These are phyloP conservation scores for Terrapene triunguis DNA, from an alignment of 2,113 vertebrate genomes.

Conservation along the genomic window DNA sequence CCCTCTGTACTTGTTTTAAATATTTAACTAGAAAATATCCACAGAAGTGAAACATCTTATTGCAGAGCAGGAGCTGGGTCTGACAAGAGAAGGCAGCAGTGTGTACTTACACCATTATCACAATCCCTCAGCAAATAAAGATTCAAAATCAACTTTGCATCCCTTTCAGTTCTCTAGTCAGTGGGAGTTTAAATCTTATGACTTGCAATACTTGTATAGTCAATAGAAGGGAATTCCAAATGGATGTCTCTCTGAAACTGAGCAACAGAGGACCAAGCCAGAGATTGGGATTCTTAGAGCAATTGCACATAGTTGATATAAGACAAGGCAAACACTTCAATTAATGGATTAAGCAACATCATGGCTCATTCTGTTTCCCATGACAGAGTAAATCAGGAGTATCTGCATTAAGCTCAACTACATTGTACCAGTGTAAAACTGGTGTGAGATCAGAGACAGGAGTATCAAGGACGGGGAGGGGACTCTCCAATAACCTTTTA, in stretches of 20 bases:
- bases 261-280: neutral
- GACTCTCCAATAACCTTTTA: neutral
- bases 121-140: neutral
- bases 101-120: neutral
- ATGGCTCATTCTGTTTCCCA: neutral
- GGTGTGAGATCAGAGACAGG: neutral
- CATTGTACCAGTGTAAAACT: neutral
- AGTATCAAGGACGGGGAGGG: neutral
- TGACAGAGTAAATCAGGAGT: neutral
- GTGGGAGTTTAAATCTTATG: neutral
- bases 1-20: neutral
- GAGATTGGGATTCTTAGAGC: neutral
- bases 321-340: neutral
- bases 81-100: neutral
- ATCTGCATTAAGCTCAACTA: neutral
- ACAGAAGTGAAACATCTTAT: neutral
- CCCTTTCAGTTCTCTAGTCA: neutral
- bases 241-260: neutral
- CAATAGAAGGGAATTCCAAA: neutral
- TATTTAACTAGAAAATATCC: neutral
- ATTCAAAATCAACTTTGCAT: neutral
- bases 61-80: neutral
- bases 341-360: neutral
- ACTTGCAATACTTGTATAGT: neutral
- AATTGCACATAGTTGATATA: neutral